A percentile compares a stretch with the other conserved stretches of the same genome.
phyloP scores from a whole-genome alignment of 1,140 invertebrate genomes.

The Phymorhynchus buccinoides region DNA sequence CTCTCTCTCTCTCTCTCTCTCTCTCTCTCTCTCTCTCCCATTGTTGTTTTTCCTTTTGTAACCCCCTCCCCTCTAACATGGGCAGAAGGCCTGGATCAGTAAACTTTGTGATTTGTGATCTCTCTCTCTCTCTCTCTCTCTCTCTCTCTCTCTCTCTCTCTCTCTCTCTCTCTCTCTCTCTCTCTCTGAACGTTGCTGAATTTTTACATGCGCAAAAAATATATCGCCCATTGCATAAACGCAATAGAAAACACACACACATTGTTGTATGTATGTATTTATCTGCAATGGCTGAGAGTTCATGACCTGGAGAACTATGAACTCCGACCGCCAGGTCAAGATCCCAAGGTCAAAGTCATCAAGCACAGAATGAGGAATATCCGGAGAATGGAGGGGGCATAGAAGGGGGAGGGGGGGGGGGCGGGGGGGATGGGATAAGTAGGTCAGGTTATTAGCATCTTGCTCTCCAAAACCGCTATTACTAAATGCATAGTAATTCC shows the following conservation, averaged over 20 bases:
- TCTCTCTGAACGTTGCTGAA: neutral
- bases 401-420: too few species aligned
- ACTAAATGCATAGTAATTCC: neutral
- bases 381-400: neutral
- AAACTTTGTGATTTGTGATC: neutral
- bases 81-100: too few species aligned
- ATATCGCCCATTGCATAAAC: too few species aligned
- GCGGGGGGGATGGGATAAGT: neutral
- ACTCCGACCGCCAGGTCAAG: too few species aligned
- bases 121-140: neutral
- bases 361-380: neutral
- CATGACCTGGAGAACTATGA: neutral
- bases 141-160: constrained; percentile 31
- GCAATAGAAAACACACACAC: too few species aligned
- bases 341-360: neutral
- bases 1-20: constrained; percentile 21
- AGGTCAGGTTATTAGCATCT: neutral
- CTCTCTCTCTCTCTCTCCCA: neutral
- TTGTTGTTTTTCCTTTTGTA: neutral
- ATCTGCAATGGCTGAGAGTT: neutral
- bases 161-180: neutral
- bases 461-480: neutral
- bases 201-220: neutral
- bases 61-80: neutral
- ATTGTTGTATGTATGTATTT: neutral